phyloP scores from a whole-genome alignment of 2,113 vertebrate genomes.

The Pseudorhombus dupliciocellatus region DNA sequence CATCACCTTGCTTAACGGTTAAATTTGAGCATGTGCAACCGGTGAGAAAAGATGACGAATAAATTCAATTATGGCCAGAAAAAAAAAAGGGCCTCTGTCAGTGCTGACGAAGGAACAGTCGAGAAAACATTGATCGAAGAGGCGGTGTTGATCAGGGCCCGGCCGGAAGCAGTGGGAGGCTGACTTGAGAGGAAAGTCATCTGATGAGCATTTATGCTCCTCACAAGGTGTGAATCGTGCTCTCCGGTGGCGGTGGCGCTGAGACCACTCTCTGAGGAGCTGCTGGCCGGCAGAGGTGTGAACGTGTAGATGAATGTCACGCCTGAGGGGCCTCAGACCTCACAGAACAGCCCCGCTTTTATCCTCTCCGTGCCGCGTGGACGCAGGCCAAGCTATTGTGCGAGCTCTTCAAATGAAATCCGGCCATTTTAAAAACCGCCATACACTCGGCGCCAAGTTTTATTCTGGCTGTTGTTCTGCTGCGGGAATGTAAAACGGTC shows the following conservation, averaged over 20 bases:
- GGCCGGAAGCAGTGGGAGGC: constrained; percentile 43
- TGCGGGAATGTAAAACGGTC: constrained; percentile 29
- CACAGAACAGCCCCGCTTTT: constrained; percentile 44
- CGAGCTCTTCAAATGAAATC: constrained; percentile 36
- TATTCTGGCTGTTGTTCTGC: constrained; percentile 13
- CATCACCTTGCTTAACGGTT: constrained; percentile 28
- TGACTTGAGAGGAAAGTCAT: constrained; percentile 44
- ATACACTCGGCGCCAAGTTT: constrained; percentile 2
- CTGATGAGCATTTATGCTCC: constrained; percentile 41
- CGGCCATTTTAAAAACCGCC: constrained; percentile 18
- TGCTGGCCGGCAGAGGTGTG: constrained; percentile 56
- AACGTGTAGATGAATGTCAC: constrained; percentile 65
- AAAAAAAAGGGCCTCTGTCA: constrained; percentile 3
- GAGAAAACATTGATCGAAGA: neutral
- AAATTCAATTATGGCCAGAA: constrained; percentile 59
- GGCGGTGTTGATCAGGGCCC: constrained; percentile 18
- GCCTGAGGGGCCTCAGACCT: constrained; percentile 47
- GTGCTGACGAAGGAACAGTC: constrained; percentile 14
- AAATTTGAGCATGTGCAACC: constrained; percentile 10
- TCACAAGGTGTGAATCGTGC: constrained; percentile 54
- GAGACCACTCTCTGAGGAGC: constrained; percentile 51
- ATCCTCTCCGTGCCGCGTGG: constrained; percentile 37
- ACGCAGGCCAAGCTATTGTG: constrained; percentile 34
- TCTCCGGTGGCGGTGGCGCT: constrained; percentile 23
- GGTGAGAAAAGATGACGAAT: constrained; percentile 50